A percentile compares a stretch with the other conserved stretches of the same genome.
phyloP scores from a whole-genome alignment of 2,113 vertebrate genomes.

The Colistium nudipinnis region DNA sequence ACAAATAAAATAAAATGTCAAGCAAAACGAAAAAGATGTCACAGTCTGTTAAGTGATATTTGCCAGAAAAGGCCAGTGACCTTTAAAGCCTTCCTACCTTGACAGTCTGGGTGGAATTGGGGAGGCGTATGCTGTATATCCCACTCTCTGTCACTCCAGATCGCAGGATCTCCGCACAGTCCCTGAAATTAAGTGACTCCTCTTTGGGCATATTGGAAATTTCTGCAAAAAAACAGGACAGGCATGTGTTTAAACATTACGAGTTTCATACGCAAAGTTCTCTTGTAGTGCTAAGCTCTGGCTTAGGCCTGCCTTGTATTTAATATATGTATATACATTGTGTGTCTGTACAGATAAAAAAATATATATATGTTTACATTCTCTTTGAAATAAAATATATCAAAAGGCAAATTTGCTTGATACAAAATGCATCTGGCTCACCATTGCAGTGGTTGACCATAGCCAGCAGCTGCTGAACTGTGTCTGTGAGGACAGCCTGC shows the following conservation, averaged over 20 bases:
- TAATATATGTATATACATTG: background rate
- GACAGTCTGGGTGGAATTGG: constrained; percentile 79
- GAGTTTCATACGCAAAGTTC: constrained; percentile 38
- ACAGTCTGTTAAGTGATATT: constrained; percentile 59
- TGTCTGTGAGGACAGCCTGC: constrained; percentile 79
- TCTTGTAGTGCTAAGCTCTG: constrained; percentile 24
- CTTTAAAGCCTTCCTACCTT: constrained; percentile 76
- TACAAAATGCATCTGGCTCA: constrained; percentile 45
- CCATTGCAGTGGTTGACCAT: constrained; percentile 81
- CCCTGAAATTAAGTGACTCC: constrained; percentile 71
- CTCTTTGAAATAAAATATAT: background rate
- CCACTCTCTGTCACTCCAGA: constrained; percentile 81
- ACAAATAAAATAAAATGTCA: constrained; percentile 17
- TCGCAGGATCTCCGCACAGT: constrained; percentile 83
- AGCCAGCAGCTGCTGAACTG: constrained; percentile 78
- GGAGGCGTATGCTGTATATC: constrained; percentile 77
- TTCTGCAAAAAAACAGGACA: constrained; percentile 67
- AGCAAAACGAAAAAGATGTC: constrained; percentile 29
- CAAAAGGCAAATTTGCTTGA: background rate
- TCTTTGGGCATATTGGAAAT: constrained; percentile 67
- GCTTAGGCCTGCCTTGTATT: constrained; percentile 7
- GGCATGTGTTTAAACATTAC: constrained; percentile 43
- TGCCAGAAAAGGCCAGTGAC: constrained; percentile 60
- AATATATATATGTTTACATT: background rate
- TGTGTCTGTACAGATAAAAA: constrained; percentile 29